These are phyloP conservation scores for Eudemis profundana DNA, from an alignment of 2,888 invertebrate species.

Conservation along the genomic window DNA sequence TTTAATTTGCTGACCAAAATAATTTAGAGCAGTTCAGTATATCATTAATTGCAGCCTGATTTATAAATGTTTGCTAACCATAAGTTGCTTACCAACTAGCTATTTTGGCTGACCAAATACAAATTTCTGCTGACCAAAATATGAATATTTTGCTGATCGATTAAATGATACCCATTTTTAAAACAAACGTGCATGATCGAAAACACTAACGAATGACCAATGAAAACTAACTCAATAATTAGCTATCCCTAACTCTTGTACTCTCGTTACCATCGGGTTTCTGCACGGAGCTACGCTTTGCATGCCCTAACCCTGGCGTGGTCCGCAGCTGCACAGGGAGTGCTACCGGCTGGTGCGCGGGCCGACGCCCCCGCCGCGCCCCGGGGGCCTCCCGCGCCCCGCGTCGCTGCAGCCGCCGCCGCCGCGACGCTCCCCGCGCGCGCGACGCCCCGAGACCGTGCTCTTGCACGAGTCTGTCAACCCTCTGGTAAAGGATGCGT, in stretches of 20 bases:
- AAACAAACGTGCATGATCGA: too few species aligned
- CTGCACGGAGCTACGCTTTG: conserved; percentile 16
- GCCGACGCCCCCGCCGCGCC: conserved; percentile 43
- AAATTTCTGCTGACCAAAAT: too few species aligned
- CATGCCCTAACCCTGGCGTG: conserved; percentile 29
- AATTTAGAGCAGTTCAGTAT: too few species aligned
- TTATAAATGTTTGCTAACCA: too few species aligned
- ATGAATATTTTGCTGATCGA: too few species aligned
- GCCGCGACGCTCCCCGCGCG: conserved; percentile 49
- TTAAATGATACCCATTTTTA: too few species aligned
- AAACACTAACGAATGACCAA: too few species aligned
- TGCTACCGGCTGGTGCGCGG: conserved; percentile 65
- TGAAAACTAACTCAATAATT: not conserved
- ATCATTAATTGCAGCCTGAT: too few species aligned
- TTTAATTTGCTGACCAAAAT: too few species aligned
- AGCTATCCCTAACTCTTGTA: not conserved
- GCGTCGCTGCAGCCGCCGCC: conserved; percentile 61
- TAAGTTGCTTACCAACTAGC: too few species aligned
- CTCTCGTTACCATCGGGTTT: not conserved
- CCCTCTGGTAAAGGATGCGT: conserved; percentile 58
- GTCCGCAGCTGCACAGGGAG: conserved; percentile 75
- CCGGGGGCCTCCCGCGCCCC: conserved; percentile 58
- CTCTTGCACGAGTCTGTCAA: conserved; percentile 63
- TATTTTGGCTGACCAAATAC: too few species aligned
- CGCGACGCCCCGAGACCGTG: conserved; percentile 64